These are phyloP conservation scores for Cybosia mesomella DNA, from an alignment of 2,888 invertebrate species.

Conservation along the genomic window DNA sequence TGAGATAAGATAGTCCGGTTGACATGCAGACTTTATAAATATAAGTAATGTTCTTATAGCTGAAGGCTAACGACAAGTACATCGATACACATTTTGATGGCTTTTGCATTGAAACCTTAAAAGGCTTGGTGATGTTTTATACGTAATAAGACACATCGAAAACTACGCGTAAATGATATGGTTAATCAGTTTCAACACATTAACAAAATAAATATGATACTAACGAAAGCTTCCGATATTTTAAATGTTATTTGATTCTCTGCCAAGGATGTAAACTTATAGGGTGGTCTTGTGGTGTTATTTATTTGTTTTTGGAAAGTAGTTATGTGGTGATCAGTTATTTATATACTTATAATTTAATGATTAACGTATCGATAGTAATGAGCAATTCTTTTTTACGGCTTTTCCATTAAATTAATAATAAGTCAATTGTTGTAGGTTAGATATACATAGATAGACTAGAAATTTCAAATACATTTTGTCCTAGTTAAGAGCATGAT, in stretches of 20 bases:
- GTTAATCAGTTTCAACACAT: constrained; percentile 12
- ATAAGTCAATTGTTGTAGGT: constrained; percentile 62
- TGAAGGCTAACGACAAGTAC: too few species aligned
- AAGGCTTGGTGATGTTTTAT: constrained; percentile 6
- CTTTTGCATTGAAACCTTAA: not conserved
- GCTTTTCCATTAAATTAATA: constrained; percentile 74
- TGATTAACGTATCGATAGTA: constrained; percentile 24
- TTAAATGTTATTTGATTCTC: constrained; percentile 22
- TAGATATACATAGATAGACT: constrained; percentile 64
- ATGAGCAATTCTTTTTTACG: constrained; percentile 54
- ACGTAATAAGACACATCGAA: not conserved
- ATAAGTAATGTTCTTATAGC: not conserved
- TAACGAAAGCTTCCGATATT: constrained; percentile 36
- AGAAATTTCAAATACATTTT: constrained; percentile 63
- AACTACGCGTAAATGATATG: constrained; percentile 5
- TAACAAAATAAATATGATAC: constrained; percentile 21
- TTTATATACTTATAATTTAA: constrained; percentile 34
- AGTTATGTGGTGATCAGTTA: constrained; percentile 50
- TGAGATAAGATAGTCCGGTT: not conserved
- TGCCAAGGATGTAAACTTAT: constrained; percentile 30
- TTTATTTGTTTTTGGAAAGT: constrained; percentile 42
- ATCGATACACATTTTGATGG: not conserved
- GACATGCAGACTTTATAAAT: not conserved
- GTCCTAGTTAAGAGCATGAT: constrained; percentile 75
- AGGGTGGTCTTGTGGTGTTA: constrained; percentile 50